Conservation (phyloP, 2,888 invertebrate genomes). For the Drosophila rubida region DNA sequence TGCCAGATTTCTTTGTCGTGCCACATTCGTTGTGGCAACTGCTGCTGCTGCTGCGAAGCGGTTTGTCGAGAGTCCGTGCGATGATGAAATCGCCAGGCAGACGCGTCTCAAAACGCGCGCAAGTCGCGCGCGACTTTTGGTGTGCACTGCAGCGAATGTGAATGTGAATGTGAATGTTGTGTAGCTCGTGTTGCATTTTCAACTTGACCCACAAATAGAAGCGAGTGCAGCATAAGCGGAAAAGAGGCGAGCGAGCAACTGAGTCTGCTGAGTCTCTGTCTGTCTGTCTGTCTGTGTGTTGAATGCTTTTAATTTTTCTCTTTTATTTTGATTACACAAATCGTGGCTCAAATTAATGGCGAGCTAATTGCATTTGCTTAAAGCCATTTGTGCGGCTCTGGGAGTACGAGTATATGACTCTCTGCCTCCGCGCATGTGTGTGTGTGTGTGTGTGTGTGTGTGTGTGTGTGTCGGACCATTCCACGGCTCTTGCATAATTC, state of each 20-base stretch:
- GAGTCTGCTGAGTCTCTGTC: no score
- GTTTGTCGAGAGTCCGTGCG: slow-evolving; percentile 20
- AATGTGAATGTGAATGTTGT: slow-evolving; percentile 49
- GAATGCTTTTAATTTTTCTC: slow-evolving; percentile 23
- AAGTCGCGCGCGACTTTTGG: slow-evolving; percentile 45
- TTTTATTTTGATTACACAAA: slow-evolving; percentile 26
- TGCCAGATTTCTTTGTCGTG: slow-evolving; percentile 5
- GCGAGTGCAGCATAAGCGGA: slow-evolving; percentile 35
- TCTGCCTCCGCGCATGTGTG: slow-evolving; percentile 13
- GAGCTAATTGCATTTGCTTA: slow-evolving; percentile 50
- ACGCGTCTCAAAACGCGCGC: slow-evolving; percentile 61
- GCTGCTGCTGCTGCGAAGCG: slow-evolving; percentile 47
- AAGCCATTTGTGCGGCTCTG: slow-evolving; percentile 9
- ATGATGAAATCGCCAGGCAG: slow-evolving; percentile 47
- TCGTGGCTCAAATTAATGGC: slow-evolving; percentile 29
- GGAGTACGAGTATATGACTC: slow-evolving; percentile 4
- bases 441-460: slow-evolving; percentile 11
- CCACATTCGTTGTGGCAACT: slow-evolving; percentile 42
- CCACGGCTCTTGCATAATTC: slow-evolving; percentile 61
- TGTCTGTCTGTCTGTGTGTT: slow-evolving; percentile 9
- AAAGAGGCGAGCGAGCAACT: neutral
- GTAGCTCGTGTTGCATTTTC: slow-evolving; percentile 68
- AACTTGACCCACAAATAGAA: slow-evolving; percentile 76
- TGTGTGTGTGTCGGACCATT: slow-evolving; percentile 37
- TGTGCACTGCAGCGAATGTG: slow-evolving; percentile 3